phyloP scores from a whole-genome alignment of 2,113 vertebrate species.

The Excalfactoria chinensis region DNA sequence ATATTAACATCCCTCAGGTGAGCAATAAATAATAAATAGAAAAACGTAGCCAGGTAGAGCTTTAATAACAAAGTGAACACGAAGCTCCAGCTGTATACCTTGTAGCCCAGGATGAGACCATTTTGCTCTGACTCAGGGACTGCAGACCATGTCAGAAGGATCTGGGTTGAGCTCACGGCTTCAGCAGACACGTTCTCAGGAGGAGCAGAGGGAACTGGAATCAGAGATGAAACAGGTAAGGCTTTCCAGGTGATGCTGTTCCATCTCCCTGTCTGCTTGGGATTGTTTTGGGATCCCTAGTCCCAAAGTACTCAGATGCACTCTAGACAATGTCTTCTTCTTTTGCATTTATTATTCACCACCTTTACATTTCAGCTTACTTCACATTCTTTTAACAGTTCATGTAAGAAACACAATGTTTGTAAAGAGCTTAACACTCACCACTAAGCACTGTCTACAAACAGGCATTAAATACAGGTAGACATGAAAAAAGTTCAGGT shows the following conservation, averaged over 20 bases:
- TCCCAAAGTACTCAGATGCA: not conserved
- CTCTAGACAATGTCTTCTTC: not conserved
- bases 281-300: not conserved
- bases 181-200: conserved; percentile 90
- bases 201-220: conserved; percentile 89
- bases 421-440: conserved; percentile 12
- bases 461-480: conserved; percentile 1
- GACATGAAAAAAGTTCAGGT: not conserved
- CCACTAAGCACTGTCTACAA: not conserved
- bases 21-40: not conserved
- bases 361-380: not conserved
- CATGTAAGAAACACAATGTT: not conserved
- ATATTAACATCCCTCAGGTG: not conserved
- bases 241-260: not conserved
- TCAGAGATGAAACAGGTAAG: not conserved
- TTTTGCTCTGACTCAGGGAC: conserved; percentile 89
- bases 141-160: conserved; percentile 89
- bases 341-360: not conserved
- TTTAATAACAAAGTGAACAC: not conserved
- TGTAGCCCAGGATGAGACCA: conserved; percentile 92
- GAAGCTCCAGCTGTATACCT: conserved; percentile 75
- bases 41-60: not conserved
- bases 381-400: not conserved
- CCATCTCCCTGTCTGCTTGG: not conserved
- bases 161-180: conserved; percentile 91